phyloP scores from a whole-genome alignment of 2,888 invertebrate species.

The Cheiracanthium punctorium region DNA sequence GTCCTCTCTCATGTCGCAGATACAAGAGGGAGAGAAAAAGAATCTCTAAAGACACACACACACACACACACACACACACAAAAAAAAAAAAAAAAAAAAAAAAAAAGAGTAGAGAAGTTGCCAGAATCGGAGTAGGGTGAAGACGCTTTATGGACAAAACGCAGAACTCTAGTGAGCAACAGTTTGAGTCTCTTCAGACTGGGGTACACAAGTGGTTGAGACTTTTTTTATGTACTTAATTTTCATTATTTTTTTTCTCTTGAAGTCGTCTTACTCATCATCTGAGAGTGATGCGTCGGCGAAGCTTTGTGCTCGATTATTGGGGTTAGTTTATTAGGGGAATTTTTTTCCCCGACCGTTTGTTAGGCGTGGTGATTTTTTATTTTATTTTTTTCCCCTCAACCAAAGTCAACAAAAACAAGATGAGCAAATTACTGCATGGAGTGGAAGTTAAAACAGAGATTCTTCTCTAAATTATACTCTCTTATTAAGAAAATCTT shows the following conservation, averaged over 20 bases:
- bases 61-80: no score
- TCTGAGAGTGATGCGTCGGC: conserved; percentile 39
- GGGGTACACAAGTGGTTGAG: conserved; percentile 54
- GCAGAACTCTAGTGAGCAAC: conserved; percentile 35
- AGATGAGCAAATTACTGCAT: background rate
- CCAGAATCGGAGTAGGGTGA: conserved; percentile 5
- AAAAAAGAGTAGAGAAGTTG: background rate
- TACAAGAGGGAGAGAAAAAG: conserved; percentile 14
- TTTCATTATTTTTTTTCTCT: background rate
- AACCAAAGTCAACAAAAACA: background rate
- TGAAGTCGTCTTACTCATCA: conserved; percentile 59
- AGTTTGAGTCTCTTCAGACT: conserved; percentile 30
- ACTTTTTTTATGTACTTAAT: conserved; percentile 26
- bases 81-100: conserved; percentile 10
- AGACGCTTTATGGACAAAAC: conserved; percentile 43
- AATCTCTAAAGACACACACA: no score
- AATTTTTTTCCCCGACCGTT: background rate
- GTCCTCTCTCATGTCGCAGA: conserved; percentile 42
- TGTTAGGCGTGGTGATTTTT: background rate
- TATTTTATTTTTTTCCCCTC: background rate
- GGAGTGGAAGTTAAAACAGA: no score
- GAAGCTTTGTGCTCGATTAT: conserved; percentile 31
- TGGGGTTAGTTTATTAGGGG: conserved; percentile 16
- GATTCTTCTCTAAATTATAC: no score
- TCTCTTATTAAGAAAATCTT: no score